Conservation (phyloP, 2,113 vertebrate species). For the Cyprinodon variegatus region DNA sequence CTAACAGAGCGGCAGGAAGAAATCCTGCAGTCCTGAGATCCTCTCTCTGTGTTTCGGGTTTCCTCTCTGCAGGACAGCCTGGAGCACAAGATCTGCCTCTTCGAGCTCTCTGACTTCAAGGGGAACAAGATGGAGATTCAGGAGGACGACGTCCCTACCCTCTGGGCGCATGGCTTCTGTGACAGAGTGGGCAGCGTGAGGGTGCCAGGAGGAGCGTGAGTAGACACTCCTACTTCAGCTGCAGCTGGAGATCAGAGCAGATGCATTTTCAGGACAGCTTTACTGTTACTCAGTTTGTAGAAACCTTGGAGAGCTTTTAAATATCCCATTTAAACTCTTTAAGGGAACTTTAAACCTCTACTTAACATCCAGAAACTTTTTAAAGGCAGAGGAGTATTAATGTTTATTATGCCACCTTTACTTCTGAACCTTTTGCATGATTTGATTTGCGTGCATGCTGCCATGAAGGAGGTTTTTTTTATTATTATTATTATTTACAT, state of each 20-base stretch:
- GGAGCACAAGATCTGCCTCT: constrained; percentile 94
- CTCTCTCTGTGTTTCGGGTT: background rate
- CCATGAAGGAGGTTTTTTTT: too few species aligned
- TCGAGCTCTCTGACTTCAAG: constrained; percentile 91
- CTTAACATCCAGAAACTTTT: background rate
- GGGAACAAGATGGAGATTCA: constrained; percentile 97
- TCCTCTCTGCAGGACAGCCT: constrained; percentile 82
- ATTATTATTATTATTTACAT: too few species aligned
- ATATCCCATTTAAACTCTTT: background rate
- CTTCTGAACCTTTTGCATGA: too few species aligned
- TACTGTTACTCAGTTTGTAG: background rate
- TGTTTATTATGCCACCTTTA: too few species aligned
- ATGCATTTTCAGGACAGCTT: too few species aligned
- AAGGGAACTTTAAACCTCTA: background rate
- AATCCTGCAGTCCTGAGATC: background rate
- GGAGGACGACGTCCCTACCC: constrained; percentile 91
- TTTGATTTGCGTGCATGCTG: too few species aligned
- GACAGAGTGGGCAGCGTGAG: constrained; percentile 94
- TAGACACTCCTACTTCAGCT: constrained; percentile 20
- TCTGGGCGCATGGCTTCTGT: constrained; percentile 93
- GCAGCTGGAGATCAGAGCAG: too few species aligned
- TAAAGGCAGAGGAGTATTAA: background rate
- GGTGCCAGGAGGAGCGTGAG: constrained; percentile 91
- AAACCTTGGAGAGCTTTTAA: background rate
- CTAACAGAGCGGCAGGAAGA: background rate